These are phyloP conservation scores for Malacoctenus gilli DNA, from an alignment of 2,797 vertebrate species.

Conservation along the genomic window DNA sequence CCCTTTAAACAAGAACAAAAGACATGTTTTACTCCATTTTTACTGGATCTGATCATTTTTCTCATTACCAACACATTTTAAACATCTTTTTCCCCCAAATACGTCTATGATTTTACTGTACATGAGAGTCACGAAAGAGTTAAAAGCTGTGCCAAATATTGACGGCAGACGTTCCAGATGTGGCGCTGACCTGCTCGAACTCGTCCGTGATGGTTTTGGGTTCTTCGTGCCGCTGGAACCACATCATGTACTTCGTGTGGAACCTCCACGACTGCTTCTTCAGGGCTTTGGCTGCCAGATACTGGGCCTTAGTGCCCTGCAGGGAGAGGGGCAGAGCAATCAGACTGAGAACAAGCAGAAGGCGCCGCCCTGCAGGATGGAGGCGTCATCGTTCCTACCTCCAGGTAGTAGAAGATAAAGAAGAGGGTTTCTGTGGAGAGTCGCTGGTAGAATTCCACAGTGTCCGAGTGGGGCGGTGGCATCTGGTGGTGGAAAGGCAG, in stretches of 20 bases:
- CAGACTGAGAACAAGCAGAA: no score
- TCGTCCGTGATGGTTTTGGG: slow-evolving; percentile 92
- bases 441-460: slow-evolving; percentile 92
- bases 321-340: rapidly evolving
- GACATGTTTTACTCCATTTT: no score
- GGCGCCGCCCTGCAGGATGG: no score
- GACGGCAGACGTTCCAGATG: neutral
- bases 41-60: no score
- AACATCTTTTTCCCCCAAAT: no score
- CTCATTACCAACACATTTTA: no score
- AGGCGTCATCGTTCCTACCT: slow-evolving; percentile 79
- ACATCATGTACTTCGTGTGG: slow-evolving; percentile 95
- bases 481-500: slow-evolving; percentile 92
- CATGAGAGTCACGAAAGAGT: no score
- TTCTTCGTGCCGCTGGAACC: slow-evolving; percentile 92
- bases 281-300: slow-evolving; percentile 91
- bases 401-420: slow-evolving; percentile 94
- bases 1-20: slow-evolving; percentile 74
- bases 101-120: no score
- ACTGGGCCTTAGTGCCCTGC: slow-evolving; percentile 92
- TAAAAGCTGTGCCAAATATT: no score
- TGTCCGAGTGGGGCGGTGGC: slow-evolving; percentile 89
- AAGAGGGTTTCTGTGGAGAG: slow-evolving; percentile 91
- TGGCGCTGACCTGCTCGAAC: slow-evolving; percentile 86
- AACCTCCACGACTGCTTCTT: slow-evolving; percentile 94